Evolutionary conservation across 37 sponge, comb jelly and placozoan species (phyloP).

Genomic region (Spongilla lacustris): DNA sequence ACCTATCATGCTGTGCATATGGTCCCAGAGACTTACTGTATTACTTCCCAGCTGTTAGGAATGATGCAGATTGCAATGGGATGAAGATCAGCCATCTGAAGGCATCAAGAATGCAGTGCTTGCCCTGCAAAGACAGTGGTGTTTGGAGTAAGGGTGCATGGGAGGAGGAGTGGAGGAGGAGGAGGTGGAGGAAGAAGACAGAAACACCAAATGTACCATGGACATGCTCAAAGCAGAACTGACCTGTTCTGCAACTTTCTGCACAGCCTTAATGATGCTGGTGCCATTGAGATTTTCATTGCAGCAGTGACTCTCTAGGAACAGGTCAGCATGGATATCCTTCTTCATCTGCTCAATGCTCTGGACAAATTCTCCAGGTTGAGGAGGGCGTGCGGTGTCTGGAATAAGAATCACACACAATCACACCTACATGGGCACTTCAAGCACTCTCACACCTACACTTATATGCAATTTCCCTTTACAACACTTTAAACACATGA

Average conservation of each 20-base stretch:
- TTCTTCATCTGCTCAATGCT: conserved; percentile 95
- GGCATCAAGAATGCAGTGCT: conserved; percentile 97
- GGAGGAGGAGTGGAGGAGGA: no score
- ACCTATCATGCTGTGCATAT: no score
- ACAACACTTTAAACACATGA: no score
- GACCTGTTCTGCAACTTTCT: conserved; percentile 90
- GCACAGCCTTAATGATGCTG: conserved; percentile 91
- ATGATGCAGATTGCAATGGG: conserved; percentile 93
- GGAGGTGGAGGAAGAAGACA: neutral
- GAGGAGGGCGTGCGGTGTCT: conserved; percentile 91
- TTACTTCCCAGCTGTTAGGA: conserved; percentile 74
- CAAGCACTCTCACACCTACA: no score
- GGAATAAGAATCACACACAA: neutral
- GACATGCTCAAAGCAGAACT: neutral
- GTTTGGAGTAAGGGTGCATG: no score
- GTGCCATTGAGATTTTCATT: conserved; percentile 99
- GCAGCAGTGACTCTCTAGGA: conserved; percentile 97
- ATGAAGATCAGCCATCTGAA: conserved; percentile 87
- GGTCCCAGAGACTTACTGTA: conserved; percentile 73
- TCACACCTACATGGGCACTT: no score
- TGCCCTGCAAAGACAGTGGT: no score
- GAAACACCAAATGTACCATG: neutral
- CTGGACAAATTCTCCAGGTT: conserved; percentile 93
- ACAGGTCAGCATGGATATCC: conserved; percentile 95
- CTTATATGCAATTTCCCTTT: no score